These are phyloP conservation scores for Anser brachyrhynchus DNA, from an alignment of 2,113 vertebrate species.

Conservation along the genomic window DNA sequence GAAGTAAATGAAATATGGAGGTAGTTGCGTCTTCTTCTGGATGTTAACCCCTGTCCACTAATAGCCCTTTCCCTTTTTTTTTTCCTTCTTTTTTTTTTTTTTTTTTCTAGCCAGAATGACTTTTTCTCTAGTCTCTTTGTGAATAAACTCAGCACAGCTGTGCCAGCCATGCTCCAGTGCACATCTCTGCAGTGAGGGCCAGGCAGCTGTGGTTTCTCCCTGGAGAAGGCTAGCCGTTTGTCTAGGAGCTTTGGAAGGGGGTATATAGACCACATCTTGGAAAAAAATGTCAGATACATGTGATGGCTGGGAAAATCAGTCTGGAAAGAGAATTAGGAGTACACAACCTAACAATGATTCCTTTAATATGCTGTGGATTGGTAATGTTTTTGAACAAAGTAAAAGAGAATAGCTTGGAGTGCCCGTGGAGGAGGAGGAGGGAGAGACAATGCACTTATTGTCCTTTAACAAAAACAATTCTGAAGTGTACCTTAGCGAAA, in stretches of 20 bases:
- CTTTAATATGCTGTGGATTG: neutral
- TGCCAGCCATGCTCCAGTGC: conserved; percentile 1
- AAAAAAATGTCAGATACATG: conserved; percentile 4
- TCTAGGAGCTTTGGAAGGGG: neutral
- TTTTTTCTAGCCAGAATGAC: neutral
- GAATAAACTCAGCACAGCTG: conserved; percentile 25
- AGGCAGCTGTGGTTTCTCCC: conserved; percentile 28
- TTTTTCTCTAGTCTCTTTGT: neutral
- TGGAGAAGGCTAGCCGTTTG: neutral
- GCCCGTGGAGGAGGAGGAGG: conserved; percentile 28
- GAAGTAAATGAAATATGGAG: neutral
- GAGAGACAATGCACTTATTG: conserved; percentile 9
- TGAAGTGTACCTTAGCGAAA: conserved; percentile 34
- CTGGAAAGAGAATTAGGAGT: conserved; percentile 33
- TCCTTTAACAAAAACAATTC: conserved; percentile 49
- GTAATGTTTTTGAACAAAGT: conserved; percentile 32
- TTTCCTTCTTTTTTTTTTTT: neutral
- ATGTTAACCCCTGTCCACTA: neutral
- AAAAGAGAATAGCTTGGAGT: conserved; percentile 13
- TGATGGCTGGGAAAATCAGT: conserved; percentile 21
- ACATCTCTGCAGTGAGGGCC: neutral
- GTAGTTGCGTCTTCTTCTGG: neutral
- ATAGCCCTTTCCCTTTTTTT: neutral
- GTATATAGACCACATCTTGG: neutral
- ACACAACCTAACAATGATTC: conserved; percentile 13